Percentiles rank a stretch among this genome's conserved stretches.
Evolutionary conservation across 2,797 vertebrate genomes (phyloP).

Genomic region (Thripadectes ignobilis): DNA sequence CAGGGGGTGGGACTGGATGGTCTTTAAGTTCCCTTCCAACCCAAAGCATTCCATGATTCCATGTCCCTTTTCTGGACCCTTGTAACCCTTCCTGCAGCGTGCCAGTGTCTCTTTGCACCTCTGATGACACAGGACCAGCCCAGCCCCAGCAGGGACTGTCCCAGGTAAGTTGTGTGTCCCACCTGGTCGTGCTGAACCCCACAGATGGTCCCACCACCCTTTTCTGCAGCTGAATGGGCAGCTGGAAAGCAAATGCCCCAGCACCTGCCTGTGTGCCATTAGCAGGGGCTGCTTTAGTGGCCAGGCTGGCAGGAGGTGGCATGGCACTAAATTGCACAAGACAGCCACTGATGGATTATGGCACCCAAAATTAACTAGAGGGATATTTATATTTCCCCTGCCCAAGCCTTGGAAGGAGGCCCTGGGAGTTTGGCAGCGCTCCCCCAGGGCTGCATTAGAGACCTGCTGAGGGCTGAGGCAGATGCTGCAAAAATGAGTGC

Average conservation of each 20-base stretch:
- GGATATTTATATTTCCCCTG: constrained; percentile 36
- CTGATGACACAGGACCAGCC: background rate
- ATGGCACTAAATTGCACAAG: background rate
- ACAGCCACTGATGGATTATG: constrained; percentile 31
- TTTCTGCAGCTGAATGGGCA: background rate
- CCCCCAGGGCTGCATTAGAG: background rate
- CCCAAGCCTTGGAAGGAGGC: background rate
- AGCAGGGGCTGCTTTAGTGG: background rate
- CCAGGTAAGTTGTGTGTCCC: background rate
- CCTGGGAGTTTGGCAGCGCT: constrained; percentile 6
- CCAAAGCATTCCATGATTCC: background rate
- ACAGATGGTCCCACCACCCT: background rate
- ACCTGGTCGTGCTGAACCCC: background rate
- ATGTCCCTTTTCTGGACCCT: background rate
- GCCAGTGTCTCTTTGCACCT: background rate
- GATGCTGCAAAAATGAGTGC: background rate
- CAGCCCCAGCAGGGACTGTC: background rate
- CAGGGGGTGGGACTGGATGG: too few species aligned
- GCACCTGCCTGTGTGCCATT: background rate
- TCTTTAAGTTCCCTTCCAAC: too few species aligned
- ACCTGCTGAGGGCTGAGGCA: background rate
- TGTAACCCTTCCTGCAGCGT: background rate
- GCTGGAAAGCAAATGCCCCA: background rate
- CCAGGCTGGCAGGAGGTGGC: background rate
- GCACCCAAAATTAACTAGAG: constrained; percentile 33